Base-by-base conservation (phyloP, 2,797 vertebrate species). In the Centroberyx gerrardi region DNA sequence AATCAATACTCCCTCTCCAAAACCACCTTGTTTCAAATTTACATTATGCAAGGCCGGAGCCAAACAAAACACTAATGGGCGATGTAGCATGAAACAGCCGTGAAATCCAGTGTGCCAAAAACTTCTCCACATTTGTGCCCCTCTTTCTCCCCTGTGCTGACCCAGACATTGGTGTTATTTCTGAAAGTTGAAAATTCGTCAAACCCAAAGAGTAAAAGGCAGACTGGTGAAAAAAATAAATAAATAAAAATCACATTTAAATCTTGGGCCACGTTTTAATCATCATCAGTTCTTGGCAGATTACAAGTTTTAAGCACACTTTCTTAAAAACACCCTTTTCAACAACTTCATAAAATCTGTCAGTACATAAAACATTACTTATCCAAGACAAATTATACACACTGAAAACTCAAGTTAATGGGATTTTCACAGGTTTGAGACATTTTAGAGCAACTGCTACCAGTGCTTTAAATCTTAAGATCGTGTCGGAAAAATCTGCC, bases 81-180 rank as follows among this genome's bases (percentile, higher is more conserved):
- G 81, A 94, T 91, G 94, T 93, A 94, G 91, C 94, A 91, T 90
- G 92, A 93, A 94, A 94, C 92, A 87, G 90, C 91, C 92, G 83
- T 93, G 93, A 95, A 95, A 91, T 93, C 88, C 74, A 83, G 85
- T 83, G 84, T 77, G 86, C 81, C 87, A 91, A 88, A 88, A 84
- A 86, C 7, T 15, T 29, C 76, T 87, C 72, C 79, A 40, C 82
- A 74, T 83, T 78, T 56, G 78, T 72, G 80, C 80, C 81, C 83
- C 71, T 70, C 68, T 58, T 51, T 77, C 81, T 33, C 64, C 76
- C 48, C 74, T 52, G 40, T 54, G 62, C 83, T 80, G 82, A 90
- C 83, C 80, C 81, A 91, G 87, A 91, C 81, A n/a, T 3, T 54
- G 74, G 67, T 80, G 86, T 62, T 82, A 81, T 69, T 80, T 65